phyloP scores from a whole-genome alignment of 2,797 vertebrate species.

The Lerista edwardsae region DNA sequence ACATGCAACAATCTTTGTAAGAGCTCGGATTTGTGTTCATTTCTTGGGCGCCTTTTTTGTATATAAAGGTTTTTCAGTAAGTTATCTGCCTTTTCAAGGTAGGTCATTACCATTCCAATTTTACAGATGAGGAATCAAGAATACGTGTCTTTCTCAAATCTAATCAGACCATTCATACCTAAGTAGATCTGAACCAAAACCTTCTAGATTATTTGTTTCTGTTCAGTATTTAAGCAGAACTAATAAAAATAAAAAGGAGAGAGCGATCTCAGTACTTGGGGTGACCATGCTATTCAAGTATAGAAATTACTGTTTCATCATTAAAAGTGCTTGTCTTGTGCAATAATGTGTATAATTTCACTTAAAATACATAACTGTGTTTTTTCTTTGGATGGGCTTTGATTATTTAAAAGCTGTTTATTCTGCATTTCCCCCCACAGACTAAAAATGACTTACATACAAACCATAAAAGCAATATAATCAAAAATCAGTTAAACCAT shows the following conservation, averaged over 20 bases:
- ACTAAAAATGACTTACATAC: too few species aligned
- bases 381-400: constrained; percentile 17
- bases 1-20: not conserved
- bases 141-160: not conserved
- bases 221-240: constrained; percentile 24
- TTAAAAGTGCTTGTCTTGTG: constrained; percentile 27
- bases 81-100: not conserved
- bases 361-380: not conserved
- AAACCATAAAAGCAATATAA: too few species aligned
- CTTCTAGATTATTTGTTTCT: not conserved
- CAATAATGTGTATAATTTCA: constrained; percentile 35
- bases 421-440: too few species aligned
- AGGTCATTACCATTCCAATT: not conserved
- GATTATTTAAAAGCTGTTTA: not conserved
- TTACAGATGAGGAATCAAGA: not conserved
- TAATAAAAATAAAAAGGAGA: not conserved
- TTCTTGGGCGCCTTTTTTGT: not conserved
- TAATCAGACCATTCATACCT: not conserved
- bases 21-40: not conserved
- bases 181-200: not conserved
- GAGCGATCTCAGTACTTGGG: not conserved
- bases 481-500: too few species aligned
- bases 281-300: not conserved
- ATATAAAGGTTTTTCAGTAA: not conserved
- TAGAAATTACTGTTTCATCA: constrained; percentile 5